A percentile compares a stretch with the other conserved stretches of the same genome.
Conservation (phyloP, 2,113 vertebrate genomes). For the Australoheros scitulus region DNA sequence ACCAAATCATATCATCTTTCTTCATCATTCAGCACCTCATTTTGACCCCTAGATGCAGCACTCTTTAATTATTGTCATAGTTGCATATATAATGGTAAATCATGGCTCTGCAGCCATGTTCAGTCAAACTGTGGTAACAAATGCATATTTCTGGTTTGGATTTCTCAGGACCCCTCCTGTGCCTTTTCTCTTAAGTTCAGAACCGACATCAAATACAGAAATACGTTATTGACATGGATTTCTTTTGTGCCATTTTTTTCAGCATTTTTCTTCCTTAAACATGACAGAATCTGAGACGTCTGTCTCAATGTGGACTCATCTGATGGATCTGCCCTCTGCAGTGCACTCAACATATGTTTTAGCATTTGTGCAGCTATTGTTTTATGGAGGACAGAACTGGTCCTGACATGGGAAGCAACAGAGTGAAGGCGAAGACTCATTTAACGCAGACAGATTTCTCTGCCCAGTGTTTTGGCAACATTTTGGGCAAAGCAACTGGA, state of each 20-base stretch:
- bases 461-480: not conserved
- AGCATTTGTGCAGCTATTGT: slow-evolving; percentile 43
- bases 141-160: slow-evolving; percentile 57
- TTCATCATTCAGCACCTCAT: slow-evolving; percentile 24
- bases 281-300: slow-evolving; percentile 60
- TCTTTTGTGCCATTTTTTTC: slow-evolving; percentile 50
- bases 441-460: slow-evolving; percentile 10
- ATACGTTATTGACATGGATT: slow-evolving; percentile 61
- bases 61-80: slow-evolving; percentile 64
- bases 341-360: slow-evolving; percentile 53
- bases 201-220: slow-evolving; percentile 38
- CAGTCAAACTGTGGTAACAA: slow-evolving; percentile 59
- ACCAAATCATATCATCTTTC: not conserved
- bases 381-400: slow-evolving; percentile 27
- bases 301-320: slow-evolving; percentile 29
- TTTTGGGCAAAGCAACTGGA: slow-evolving; percentile 25
- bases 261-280: slow-evolving; percentile 42
- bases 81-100: slow-evolving; percentile 49
- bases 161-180: slow-evolving; percentile 45
- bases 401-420: slow-evolving; percentile 16
- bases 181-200: slow-evolving; percentile 49
- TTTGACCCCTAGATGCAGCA: slow-evolving; percentile 45
- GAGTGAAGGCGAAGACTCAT: slow-evolving; percentile 4
- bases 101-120: slow-evolving; percentile 50
- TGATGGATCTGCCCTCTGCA: slow-evolving; percentile 40